These are phyloP conservation scores for Aphis craccivora DNA, from an alignment of 1,140 invertebrate species.

Conservation along the genomic window DNA sequence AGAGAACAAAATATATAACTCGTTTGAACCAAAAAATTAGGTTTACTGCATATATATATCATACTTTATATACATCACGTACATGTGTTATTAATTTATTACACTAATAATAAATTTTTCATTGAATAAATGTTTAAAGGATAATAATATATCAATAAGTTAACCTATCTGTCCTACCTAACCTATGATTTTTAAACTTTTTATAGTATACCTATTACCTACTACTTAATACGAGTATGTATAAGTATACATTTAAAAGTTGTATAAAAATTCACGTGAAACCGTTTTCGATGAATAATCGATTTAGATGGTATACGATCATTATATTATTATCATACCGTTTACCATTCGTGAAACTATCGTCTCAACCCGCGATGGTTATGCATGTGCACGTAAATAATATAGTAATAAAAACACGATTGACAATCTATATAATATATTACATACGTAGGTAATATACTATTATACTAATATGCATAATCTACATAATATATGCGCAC, in stretches of 20 bases:
- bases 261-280: not conserved
- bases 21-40: not conserved
- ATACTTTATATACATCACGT: not conserved
- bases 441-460: not conserved
- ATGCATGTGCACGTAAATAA: not conserved
- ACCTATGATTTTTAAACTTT: not conserved
- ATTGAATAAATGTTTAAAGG: not conserved
- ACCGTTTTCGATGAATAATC: not conserved
- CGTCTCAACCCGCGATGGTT: not conserved
- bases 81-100: not conserved
- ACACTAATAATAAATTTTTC: not conserved
- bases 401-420: constrained; percentile 2
- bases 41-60: not conserved
- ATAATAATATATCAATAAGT: not conserved
- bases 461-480: not conserved
- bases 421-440: not conserved
- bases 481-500: not conserved
- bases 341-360: not conserved
- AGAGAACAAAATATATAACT: not conserved
- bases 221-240: no score
- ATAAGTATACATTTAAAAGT: not conserved
- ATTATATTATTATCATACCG: not conserved
- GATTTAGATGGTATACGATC: not conserved
- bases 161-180: not conserved
- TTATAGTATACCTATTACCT: not conserved